Conservation (phyloP, 2,113 vertebrate genomes). For the Ameiurus melas region DNA sequence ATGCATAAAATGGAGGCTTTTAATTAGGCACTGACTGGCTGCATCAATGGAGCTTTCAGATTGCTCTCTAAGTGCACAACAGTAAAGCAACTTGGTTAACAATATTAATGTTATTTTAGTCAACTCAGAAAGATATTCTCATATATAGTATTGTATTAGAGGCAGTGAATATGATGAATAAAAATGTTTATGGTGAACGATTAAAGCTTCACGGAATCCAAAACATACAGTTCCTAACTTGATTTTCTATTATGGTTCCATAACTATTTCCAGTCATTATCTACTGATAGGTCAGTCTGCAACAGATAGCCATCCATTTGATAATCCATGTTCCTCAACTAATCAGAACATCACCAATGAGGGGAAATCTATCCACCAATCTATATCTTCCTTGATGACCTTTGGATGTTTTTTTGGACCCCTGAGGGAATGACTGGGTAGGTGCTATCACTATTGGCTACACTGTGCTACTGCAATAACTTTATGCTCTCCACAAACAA, state of each 20-base stretch:
- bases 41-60: background rate
- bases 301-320: background rate
- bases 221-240: background rate
- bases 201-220: background rate
- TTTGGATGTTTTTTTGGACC: slow-evolving; percentile 47
- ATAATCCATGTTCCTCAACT: background rate
- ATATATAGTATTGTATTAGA: background rate
- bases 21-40: background rate
- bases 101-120: background rate
- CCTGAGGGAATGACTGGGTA: slow-evolving; percentile 41
- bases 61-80: background rate
- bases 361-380: background rate
- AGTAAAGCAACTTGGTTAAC: background rate
- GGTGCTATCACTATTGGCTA: slow-evolving; percentile 7
- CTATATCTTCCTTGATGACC: slow-evolving; percentile 7
- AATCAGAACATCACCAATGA: background rate
- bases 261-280: background rate
- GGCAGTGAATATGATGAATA: background rate
- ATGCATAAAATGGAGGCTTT: background rate
- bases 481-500: slow-evolving; percentile 4
- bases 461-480: slow-evolving; percentile 27
- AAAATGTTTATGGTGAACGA: background rate
- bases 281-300: background rate
- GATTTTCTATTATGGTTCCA: background rate
- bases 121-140: background rate